A percentile compares a stretch with the other conserved stretches of the same genome.
Conservation (phyloP, 37 sponge, comb jelly and placozoan species). For the Trichoplax adhaerens region DNA sequence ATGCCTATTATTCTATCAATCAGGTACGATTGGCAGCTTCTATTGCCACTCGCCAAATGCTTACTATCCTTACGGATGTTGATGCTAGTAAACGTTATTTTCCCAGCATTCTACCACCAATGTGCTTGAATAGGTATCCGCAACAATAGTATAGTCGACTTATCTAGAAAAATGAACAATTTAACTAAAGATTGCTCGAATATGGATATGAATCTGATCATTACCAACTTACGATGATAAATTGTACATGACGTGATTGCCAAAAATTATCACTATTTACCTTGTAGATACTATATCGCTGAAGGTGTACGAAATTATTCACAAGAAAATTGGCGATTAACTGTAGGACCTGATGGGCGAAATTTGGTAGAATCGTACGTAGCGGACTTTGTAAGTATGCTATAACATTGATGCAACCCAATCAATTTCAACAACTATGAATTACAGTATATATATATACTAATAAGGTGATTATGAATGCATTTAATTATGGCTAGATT, state of each 20-base stretch:
- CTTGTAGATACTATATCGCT: conserved; percentile 76
- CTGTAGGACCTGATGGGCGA: conserved; percentile 45
- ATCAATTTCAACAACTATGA: background rate
- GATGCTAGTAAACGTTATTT: conserved; percentile 15
- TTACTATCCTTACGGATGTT: conserved; percentile 13
- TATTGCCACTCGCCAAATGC: conserved; percentile 63
- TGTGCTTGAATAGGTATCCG: conserved; percentile 76
- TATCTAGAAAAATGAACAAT: no score
- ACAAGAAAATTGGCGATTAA: conserved; percentile 75
- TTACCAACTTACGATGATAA: background rate
- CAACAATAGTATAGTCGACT: no score
- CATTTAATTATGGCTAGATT: no score
- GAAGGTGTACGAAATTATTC: conserved; percentile 85
- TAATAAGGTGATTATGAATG: background rate
- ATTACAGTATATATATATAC: background rate
- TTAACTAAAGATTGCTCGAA: no score
- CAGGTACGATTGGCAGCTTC: conserved; percentile 83
- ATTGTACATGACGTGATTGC: no score
- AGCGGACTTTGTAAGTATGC: conserved; percentile 13
- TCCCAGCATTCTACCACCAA: conserved; percentile 56
- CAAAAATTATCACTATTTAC: no score
- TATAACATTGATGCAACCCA: background rate
- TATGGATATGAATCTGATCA: background rate
- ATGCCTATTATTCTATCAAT: background rate
- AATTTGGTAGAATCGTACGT: conserved; percentile 51